Conservation (phyloP, 2,888 invertebrate species). For the Phymatocera aterrima region DNA sequence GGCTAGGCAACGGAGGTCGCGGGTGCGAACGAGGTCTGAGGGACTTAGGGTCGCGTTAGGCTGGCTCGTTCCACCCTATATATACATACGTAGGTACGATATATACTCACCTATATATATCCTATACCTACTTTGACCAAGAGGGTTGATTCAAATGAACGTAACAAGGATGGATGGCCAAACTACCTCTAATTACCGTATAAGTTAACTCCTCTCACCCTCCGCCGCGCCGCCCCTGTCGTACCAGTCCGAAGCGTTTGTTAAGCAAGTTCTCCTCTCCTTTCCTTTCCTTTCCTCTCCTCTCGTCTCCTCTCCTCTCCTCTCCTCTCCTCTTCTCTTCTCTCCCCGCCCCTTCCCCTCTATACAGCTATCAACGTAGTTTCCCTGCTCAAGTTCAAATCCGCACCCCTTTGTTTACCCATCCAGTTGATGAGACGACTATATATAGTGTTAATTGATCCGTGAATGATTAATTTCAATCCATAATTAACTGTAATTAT, state of each 20-base stretch:
- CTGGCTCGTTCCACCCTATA: conserved; percentile 22
- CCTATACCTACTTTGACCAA: conserved; percentile 37
- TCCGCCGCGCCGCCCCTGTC: not conserved
- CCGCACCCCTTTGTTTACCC: conserved; percentile 15
- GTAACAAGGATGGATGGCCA: conserved; percentile 46
- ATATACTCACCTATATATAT: too few species aligned
- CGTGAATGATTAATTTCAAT: not conserved
- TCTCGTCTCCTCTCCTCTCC: too few species aligned
- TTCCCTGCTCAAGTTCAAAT: conserved; percentile 5
- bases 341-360: not conserved
- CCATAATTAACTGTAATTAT: not conserved
- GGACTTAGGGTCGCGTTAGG: conserved; percentile 24
- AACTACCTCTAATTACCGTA: conserved; percentile 44
- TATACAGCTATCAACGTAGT: not conserved
- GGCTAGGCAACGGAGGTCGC: conserved; percentile 14
- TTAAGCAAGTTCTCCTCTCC: conserved; percentile 32
- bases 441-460: not conserved
- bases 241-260: conserved; percentile 16
- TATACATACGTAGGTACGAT: too few species aligned
- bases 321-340: too few species aligned
- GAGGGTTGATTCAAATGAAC: conserved; percentile 46
- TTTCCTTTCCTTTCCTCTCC: too few species aligned
- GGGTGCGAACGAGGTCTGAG: conserved; percentile 16
- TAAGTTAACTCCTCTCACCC: conserved; percentile 12
- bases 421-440: not conserved